phyloP scores from a whole-genome alignment of 2,113 vertebrate genomes.

The Rhinopomastus cyanomelas region DNA sequence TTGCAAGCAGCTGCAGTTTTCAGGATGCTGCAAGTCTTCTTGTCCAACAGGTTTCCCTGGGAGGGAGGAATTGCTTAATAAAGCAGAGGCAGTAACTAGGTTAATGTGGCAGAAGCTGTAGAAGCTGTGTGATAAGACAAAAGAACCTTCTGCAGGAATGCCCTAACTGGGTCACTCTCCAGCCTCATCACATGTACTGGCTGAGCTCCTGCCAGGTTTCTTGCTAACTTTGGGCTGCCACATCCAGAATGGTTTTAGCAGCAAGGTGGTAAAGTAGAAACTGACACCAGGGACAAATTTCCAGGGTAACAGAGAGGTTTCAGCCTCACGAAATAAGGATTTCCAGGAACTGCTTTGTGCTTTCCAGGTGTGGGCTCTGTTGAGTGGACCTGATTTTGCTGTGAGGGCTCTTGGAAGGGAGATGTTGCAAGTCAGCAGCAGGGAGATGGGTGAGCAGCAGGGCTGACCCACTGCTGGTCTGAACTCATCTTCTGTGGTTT shows the following conservation, averaged over 20 bases:
- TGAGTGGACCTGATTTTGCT: background rate
- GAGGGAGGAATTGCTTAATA: background rate
- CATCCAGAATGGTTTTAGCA: background rate
- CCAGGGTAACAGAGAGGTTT: background rate
- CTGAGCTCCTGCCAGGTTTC: background rate
- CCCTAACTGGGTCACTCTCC: background rate
- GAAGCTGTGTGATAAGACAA: background rate
- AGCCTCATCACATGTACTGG: rapidly evolving
- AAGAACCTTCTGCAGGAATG: background rate
- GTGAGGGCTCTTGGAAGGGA: background rate
- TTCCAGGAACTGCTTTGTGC: background rate
- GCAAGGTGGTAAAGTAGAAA: background rate
- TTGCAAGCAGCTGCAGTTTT: background rate
- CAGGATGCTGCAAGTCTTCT: background rate
- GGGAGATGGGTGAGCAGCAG: background rate
- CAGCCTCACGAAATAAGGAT: background rate
- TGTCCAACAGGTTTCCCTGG: background rate
- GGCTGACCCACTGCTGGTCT: background rate
- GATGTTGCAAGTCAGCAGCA: rapidly evolving
- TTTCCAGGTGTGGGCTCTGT: background rate
- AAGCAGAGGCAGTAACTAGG: background rate
- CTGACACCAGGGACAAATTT: background rate
- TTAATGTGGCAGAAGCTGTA: background rate
- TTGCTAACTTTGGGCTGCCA: background rate
- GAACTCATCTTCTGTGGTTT: background rate